These are phyloP conservation scores for Eulithis prunata DNA, from an alignment of 2,888 invertebrate genomes.

Conservation along the genomic window DNA sequence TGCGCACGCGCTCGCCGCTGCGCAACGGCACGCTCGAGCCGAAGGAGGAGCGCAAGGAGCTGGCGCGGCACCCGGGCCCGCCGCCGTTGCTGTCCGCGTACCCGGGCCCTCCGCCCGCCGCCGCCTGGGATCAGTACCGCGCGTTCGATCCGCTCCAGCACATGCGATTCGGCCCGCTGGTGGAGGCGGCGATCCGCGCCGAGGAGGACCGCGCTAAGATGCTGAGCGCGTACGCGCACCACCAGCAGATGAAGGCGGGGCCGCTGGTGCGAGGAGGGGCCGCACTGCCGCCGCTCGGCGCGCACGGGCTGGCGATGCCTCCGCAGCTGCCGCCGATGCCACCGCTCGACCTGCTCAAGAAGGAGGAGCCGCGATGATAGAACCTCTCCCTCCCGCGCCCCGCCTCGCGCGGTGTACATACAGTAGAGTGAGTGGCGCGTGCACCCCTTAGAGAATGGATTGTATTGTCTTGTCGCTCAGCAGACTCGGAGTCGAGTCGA, in stretches of 20 bases:
- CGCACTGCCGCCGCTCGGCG: constrained; percentile 68
- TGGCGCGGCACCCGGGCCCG: constrained; percentile 84
- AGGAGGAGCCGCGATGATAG: constrained; percentile 84
- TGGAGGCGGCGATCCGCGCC: constrained; percentile 90
- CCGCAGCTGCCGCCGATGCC: constrained; percentile 62
- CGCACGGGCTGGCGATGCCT: constrained; percentile 43
- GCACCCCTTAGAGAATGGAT: constrained; percentile 72
- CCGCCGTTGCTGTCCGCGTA: constrained; percentile 74
- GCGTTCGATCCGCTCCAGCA: constrained; percentile 88
- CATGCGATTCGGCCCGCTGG: constrained; percentile 90
- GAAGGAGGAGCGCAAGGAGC: constrained; percentile 81
- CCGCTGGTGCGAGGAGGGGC: constrained; percentile 71
- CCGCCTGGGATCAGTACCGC: constrained; percentile 88
- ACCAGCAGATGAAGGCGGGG: constrained; percentile 82
- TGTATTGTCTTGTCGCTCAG: constrained; percentile 74
- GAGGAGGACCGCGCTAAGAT: constrained; percentile 92
- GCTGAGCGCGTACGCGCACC: constrained; percentile 87
- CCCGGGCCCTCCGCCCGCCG: constrained; percentile 67
- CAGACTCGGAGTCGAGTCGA: constrained; percentile 34
- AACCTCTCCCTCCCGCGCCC: constrained; percentile 57
- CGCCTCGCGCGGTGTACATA: constrained; percentile 57
- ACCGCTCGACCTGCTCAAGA: constrained; percentile 85
- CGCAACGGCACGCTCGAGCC: constrained; percentile 86
- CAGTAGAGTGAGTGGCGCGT: constrained; percentile 43
- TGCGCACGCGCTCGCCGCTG: constrained; percentile 89